Evolutionary conservation across 2,113 vertebrate species (phyloP), one percentile per base, ranked within the genome.

Genomic region (Ivindomyrus marchei): DNA sequence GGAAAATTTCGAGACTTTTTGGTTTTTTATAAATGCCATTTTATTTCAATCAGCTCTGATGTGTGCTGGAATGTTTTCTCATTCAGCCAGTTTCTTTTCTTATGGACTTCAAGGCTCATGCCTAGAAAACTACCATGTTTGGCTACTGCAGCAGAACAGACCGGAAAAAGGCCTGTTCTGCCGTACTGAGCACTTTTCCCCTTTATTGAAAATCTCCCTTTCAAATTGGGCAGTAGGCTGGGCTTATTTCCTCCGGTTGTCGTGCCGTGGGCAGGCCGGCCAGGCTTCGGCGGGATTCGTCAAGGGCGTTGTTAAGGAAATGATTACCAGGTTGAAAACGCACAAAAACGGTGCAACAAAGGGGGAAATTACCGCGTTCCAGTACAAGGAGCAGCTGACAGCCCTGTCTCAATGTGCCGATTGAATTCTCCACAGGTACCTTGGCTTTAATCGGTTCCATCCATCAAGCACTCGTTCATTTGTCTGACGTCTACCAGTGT

Each of bases 291-390:
- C 45, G 3, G 27, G 10, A 36, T 36, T 53, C 50, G 24, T 87
- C 47, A 56, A 87, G 85, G 85, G 85, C 50, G 50, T 53, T 8
- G 15, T 53, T 87, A 53, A 36, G 85, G 47, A 87, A 10, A 53
- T 36, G 50, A 53, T 53, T 36, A 36, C 5, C 17, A 31, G 49
- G 85, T 52, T 53, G n/a, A 53, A 87, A 87, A 53, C 50, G 47
- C 47, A 50, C 6, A 47, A 52, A 36, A 47, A 87, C 31, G 1
- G 17, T 49, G 50, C 49, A 56, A 36, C 47, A 36, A 56, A 87
- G 85, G 85, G 31, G 85, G 31, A 87, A 87, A 87, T 87, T 56
- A 87, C 49, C 13, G 49, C n/a, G 85, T 87, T 87, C 85, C 85
- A 87, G 49, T 53, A 87, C 49, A 39, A 19, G 27, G 50, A 31